A percentile compares a stretch with the other conserved stretches of the same genome.
Conservation (phyloP, 2,113 vertebrate genomes). For the Anser brachyrhynchus region DNA sequence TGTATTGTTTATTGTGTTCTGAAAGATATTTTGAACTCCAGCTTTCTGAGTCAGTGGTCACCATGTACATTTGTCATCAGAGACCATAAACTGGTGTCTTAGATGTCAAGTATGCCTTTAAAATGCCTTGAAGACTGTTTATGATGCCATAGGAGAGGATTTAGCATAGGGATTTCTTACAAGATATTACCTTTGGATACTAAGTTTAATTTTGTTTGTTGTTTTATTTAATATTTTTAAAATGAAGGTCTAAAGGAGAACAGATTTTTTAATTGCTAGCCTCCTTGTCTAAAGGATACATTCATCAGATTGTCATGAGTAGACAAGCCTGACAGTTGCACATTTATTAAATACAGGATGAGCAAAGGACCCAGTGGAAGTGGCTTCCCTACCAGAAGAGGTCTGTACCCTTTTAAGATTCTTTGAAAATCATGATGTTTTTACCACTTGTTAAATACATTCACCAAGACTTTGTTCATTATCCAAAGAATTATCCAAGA, state of each 20-base stretch:
- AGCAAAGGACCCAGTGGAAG: not conserved
- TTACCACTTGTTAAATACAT: not conserved
- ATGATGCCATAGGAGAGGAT: not conserved
- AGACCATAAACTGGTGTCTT: not conserved
- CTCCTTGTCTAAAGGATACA: not conserved
- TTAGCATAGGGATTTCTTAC: not conserved
- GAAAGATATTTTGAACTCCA: not conserved
- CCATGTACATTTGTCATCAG: not conserved
- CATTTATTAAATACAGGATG: not conserved
- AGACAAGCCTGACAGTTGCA: not conserved
- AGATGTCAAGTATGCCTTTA: not conserved
- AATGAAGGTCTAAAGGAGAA: not conserved
- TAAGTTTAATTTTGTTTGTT: not conserved
- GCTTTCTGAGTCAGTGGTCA: not conserved
- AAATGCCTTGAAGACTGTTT: not conserved
- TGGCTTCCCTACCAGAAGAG: not conserved
- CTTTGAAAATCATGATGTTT: not conserved
- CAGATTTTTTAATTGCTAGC: not conserved
- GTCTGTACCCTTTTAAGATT: not conserved
- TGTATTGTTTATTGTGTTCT: not conserved
- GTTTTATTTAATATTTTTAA: not conserved
- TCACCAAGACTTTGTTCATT: not conserved
- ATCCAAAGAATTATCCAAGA: not conserved
- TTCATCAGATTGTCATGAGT: not conserved
- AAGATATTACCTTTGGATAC: not conserved